Evolutionary conservation across 2,888 invertebrate species (phyloP).

Genomic region (Drosophila hamatofila): DNA sequence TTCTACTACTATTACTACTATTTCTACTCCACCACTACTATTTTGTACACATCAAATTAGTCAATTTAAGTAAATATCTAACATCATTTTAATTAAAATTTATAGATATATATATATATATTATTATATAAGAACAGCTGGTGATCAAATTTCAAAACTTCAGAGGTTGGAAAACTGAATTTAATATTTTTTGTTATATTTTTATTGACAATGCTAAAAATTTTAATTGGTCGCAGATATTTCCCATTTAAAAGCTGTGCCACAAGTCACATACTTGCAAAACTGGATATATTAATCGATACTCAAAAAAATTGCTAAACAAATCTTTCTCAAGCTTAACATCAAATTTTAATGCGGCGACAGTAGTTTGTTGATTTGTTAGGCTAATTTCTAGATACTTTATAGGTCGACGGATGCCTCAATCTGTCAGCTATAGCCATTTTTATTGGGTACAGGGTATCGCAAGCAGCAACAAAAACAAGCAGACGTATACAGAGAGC

Average conservation of each 20-base stretch:
- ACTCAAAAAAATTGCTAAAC: background rate
- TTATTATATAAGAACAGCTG: background rate
- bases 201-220: background rate
- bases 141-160: too few species aligned
- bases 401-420: background rate
- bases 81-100: too few species aligned
- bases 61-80: too few species aligned
- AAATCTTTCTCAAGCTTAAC: background rate
- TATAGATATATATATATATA: background rate
- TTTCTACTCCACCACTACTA: too few species aligned
- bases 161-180: background rate
- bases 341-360: background rate
- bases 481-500: conserved; percentile 2
- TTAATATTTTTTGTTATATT: background rate
- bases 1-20: too few species aligned
- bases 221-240: background rate
- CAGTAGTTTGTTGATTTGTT: background rate
- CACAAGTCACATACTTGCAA: background rate
- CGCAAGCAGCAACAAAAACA: conserved; percentile 4
- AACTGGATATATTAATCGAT: conserved; percentile 11
- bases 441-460: conserved; percentile 22
- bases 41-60: too few species aligned
- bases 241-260: background rate
- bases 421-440: background rate
- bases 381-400: background rate